Conservation (phyloP, 92 coral and sea anemone genomes). For the Phenganax subtilis region DNA sequence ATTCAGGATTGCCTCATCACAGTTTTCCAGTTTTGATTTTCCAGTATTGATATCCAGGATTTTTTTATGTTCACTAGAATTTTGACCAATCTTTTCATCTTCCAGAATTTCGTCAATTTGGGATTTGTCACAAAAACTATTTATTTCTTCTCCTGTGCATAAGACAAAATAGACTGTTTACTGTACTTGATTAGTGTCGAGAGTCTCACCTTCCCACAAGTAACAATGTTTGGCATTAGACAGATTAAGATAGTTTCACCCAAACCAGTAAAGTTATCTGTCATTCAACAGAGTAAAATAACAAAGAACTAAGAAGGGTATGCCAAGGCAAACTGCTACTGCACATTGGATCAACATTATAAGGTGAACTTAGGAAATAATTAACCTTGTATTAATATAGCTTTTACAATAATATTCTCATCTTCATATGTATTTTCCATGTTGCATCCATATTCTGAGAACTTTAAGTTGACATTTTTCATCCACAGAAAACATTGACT, state of each 20-base stretch:
- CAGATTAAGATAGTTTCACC: no score
- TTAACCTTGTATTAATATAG: constrained; percentile 66
- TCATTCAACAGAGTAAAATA: no score
- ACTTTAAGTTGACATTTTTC: constrained; percentile 66
- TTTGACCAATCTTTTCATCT: not conserved
- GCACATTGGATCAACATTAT: not conserved
- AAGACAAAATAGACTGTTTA: not conserved
- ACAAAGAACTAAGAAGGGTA: no score
- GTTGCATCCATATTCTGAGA: constrained; percentile 55
- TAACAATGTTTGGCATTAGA: no score
- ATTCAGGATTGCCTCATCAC: not conserved
- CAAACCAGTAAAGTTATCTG: no score
- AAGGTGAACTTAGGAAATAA: not conserved
- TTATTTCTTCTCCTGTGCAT: not conserved
- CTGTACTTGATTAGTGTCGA: no score
- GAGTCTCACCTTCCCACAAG: no score
- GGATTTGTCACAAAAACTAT: not conserved
- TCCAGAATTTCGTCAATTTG: not conserved
- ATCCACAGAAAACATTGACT: constrained; percentile 66
- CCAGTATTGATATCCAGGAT: not conserved
- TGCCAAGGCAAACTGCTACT: not conserved
- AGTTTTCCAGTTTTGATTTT: not conserved
- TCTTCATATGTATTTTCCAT: constrained; percentile 60
- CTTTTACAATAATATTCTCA: constrained; percentile 74
- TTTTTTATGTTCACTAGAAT: not conserved